Conservation (phyloP, 2,797 vertebrate species). For the Amniataba percoides region DNA sequence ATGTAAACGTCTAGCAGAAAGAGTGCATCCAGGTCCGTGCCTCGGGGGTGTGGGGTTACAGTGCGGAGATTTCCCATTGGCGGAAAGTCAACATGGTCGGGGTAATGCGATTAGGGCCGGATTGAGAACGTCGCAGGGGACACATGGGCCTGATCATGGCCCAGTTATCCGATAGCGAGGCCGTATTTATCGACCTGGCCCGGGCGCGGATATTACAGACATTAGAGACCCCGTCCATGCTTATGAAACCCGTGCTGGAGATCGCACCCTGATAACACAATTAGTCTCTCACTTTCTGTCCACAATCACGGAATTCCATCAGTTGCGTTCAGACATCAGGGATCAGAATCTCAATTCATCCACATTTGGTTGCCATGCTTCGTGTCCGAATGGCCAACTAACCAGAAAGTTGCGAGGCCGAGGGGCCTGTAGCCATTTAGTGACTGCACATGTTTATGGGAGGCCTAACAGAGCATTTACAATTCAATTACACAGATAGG, state of each 20-base stretch:
- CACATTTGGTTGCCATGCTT: slow-evolving; percentile 65
- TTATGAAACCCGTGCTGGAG: slow-evolving; percentile 81
- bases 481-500: slow-evolving; percentile 88
- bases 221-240: slow-evolving; percentile 79
- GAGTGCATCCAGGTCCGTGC: slow-evolving; percentile 74
- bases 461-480: slow-evolving; percentile 84
- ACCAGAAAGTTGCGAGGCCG: slow-evolving; percentile 73
- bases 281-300: slow-evolving; percentile 82
- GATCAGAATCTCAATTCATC: slow-evolving; percentile 76
- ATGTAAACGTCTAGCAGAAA: slow-evolving; percentile 69
- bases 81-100: slow-evolving; percentile 87
- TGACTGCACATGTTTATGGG: slow-evolving; percentile 83
- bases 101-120: slow-evolving; percentile 88
- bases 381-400: slow-evolving; percentile 60
- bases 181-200: slow-evolving; percentile 84
- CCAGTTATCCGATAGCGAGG: slow-evolving; percentile 84
- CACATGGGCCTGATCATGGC: slow-evolving; percentile 88
- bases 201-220: slow-evolving; percentile 80
- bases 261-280: slow-evolving; percentile 81
- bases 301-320: slow-evolving; percentile 83
- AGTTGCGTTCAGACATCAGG: slow-evolving; percentile 79
- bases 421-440: slow-evolving; percentile 75
- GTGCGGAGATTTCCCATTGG: slow-evolving; percentile 87
- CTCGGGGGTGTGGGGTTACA: slow-evolving; percentile 87
- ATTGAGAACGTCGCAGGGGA: slow-evolving; percentile 83